Evolutionary conservation across 1,140 invertebrate species (phyloP).

Genomic region (Lasioglossum albipes): DNA sequence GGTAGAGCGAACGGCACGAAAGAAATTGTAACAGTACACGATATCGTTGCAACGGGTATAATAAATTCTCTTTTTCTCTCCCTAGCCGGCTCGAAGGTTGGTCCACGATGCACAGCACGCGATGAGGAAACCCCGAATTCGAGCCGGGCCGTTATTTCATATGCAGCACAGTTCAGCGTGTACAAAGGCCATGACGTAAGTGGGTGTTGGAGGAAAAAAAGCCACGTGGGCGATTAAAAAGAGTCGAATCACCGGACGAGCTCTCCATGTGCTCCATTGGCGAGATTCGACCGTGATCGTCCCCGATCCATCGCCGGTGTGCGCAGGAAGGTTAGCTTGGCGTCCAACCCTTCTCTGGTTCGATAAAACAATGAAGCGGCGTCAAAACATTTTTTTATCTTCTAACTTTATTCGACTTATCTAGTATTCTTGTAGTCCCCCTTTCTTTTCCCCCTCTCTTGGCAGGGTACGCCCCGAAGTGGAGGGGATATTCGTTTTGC

Average conservation of each 20-base stretch:
- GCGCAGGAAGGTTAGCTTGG: too few relatives aligned
- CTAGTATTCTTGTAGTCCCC: too few relatives aligned
- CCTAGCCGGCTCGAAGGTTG: neutral
- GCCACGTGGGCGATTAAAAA: conserved; percentile 7
- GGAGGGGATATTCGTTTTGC: too few relatives aligned
- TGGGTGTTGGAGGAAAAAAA: neutral
- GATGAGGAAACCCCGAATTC: conserved; percentile 13
- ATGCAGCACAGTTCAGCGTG: neutral
- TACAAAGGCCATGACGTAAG: conserved; percentile 22
- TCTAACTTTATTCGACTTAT: too few relatives aligned
- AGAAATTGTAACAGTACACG: neutral
- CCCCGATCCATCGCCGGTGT: neutral
- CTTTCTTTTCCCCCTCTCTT: too few relatives aligned
- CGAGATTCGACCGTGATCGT: neutral
- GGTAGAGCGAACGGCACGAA: too few relatives aligned
- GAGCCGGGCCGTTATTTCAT: conserved; percentile 23
- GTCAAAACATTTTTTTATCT: too few relatives aligned
- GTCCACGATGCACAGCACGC: neutral
- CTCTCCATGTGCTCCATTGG: neutral
- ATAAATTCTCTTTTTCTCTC: conserved; percentile 4
- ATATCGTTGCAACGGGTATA: neutral
- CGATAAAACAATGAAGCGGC: neutral
- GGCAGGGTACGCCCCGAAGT: too few relatives aligned
- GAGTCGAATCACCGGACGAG: neutral
- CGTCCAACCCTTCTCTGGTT: neutral